Conservation (phyloP, 2,888 invertebrate species). For the Drosophila neutralis region DNA sequence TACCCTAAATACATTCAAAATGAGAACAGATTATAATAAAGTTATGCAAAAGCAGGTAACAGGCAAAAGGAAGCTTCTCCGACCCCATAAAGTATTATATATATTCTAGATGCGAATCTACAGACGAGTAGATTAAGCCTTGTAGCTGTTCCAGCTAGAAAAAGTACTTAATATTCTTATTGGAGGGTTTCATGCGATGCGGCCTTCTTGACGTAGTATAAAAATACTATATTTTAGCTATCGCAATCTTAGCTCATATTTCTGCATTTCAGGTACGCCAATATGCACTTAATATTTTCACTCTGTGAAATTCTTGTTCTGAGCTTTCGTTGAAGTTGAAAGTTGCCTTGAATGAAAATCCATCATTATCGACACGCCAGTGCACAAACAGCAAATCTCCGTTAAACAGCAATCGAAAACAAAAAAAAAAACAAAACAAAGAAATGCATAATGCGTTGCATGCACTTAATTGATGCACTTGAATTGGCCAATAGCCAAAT, state of each 20-base stretch:
- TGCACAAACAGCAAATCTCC: constrained; percentile 30
- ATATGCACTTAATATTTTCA: too few species aligned
- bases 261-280: too few species aligned
- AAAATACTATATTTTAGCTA: neutral
- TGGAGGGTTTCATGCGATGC: neutral
- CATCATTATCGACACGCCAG: constrained; percentile 68
- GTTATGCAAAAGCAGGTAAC: neutral
- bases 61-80: neutral
- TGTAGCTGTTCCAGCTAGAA: neutral
- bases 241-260: neutral
- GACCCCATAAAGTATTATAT: neutral
- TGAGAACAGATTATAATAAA: neutral
- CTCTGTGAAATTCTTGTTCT: neutral
- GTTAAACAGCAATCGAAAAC: constrained; percentile 11
- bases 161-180: neutral
- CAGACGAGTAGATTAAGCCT: neutral
- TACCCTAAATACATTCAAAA: neutral
- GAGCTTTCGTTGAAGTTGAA: constrained; percentile 11
- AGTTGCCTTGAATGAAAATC: constrained; percentile 13
- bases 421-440: neutral
- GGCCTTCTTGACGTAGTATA: neutral
- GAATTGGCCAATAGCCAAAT: constrained; percentile 46
- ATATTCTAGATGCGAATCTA: neutral
- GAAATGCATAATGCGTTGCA: constrained; percentile 49
- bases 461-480: constrained; percentile 70